Evolutionary conservation across 2,113 vertebrate species (phyloP), one percentile per base, ranked within the genome.

Genomic region (Ia io): DNA sequence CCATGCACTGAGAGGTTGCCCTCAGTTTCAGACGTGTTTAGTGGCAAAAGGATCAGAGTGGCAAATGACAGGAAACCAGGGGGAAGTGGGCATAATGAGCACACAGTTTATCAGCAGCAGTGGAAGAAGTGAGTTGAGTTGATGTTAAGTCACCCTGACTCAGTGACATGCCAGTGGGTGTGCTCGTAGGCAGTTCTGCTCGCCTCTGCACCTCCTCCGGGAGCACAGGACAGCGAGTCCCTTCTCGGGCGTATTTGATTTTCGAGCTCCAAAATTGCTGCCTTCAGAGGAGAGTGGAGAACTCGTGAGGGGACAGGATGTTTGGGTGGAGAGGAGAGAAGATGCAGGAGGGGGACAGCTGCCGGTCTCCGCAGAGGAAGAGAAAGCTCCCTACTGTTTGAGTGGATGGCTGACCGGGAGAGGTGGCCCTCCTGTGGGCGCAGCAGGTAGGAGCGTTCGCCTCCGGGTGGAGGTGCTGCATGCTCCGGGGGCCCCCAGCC

Each of bases 41-140:
- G 40, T 67, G 74, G 61, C 17, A 92, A 30, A 51, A 44, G 56
- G 70, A 73, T n/a, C 70, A 87, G 86, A 93, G 53, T 53, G 69
- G 42, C n/a, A 61, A 40, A 17, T 92, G 53, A 77, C 73, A 80
- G 30, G 82, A 67, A 18, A 44, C 32, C 47, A 63, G 61, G 80
- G 74, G 20, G 35, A 35, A 18, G n/a, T 3, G 16, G 10, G 6
- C 65, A 35, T 16, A 25, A 4, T 7, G 74, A 80, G 44, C 78
- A 51, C 78, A 51, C 28, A 10, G 69, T n/a, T 74, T 44, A 74
- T 32, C 63, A n/a, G 65, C 23, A 35, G 74, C n/a, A 30, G 17
- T 35, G 5, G 70, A 77, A 70, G 30, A 92, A 47, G 32, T 18
- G 44, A 35, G 42, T 76, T 32, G 53, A 37, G 37, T 37, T 37